phyloP scores from a whole-genome alignment of 2,888 invertebrate species.

The Stenichneumon culpator region DNA sequence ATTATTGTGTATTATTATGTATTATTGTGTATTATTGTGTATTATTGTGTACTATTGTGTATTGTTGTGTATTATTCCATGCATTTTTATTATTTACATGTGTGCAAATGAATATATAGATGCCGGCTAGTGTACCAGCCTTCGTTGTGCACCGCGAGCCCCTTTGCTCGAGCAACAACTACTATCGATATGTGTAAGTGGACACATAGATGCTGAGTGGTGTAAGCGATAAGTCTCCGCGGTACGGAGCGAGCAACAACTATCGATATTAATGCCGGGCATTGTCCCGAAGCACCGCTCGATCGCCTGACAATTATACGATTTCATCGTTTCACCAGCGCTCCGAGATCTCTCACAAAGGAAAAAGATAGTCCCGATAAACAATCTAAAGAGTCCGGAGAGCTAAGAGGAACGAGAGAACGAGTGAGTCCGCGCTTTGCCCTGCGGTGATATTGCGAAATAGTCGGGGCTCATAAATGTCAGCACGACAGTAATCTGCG shows the following conservation, averaged over 20 bases:
- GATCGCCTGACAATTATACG: conserved; percentile 34
- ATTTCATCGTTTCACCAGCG: conserved; percentile 14
- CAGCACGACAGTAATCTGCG: conserved; percentile 45
- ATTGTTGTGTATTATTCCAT: too few species aligned
- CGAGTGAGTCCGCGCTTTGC: conserved; percentile 4
- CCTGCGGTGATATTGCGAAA: conserved; percentile 35
- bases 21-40: too few species aligned
- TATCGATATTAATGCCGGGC: conserved; percentile 52
- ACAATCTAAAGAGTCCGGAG: conserved; percentile 31
- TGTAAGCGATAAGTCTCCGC: background rate
- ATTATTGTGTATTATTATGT: too few species aligned
- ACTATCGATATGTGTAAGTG: background rate
- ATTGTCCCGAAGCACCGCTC: conserved; percentile 38
- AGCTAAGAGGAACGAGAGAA: background rate
- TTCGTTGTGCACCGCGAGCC: background rate
- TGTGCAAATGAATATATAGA: conserved; percentile 15
- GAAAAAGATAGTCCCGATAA: conserved; percentile 50
- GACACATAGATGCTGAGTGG: background rate
- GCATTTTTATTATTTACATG: background rate
- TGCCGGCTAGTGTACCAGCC: background rate
- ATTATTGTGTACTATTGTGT: too few species aligned
- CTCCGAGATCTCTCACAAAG: conserved; percentile 20
- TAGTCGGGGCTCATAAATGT: conserved; percentile 52
- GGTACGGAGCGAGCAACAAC: background rate
- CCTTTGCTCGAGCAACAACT: conserved; percentile 20